These are phyloP conservation scores for Toxotes lorentzi DNA, from an alignment of 2,797 vertebrate genomes.

Conservation along the genomic window DNA sequence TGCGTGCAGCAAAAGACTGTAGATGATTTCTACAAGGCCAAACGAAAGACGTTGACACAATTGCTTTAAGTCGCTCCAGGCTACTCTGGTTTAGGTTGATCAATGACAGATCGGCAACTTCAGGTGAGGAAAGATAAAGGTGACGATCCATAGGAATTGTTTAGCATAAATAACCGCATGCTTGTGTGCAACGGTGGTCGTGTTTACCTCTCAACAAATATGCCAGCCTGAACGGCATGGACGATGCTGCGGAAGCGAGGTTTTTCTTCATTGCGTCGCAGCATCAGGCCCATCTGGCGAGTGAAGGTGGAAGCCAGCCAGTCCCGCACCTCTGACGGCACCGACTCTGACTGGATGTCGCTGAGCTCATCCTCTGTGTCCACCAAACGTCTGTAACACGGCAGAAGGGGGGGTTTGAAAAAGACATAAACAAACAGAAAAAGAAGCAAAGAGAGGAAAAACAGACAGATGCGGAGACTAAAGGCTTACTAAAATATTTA, in stretches of 20 bases:
- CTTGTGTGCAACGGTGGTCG: background rate
- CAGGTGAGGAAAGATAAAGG: conserved; percentile 24
- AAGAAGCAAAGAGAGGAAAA: conserved; percentile 10
- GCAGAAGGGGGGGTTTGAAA: background rate
- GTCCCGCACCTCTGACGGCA: conserved; percentile 97
- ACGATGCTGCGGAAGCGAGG: conserved; percentile 97
- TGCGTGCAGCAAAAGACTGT: background rate
- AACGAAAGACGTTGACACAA: conserved; percentile 48
- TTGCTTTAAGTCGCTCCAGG: conserved; percentile 30
- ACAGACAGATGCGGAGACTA: conserved; percentile 14
- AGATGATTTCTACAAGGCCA: conserved; percentile 21
- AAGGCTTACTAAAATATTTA: conserved; percentile 45
- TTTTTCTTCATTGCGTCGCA: conserved; percentile 94
- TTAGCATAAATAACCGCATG: conserved; percentile 21
- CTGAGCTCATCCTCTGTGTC: conserved; percentile 99
- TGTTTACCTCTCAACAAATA: conserved; percentile 96
- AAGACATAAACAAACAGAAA: background rate
- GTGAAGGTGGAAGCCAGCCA: conserved; percentile 99
- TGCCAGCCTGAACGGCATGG: conserved; percentile 97
- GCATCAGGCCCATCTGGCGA: conserved; percentile 97
- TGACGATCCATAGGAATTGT: conserved; percentile 45
- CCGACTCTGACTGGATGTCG: conserved; percentile 96
- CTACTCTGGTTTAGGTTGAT: conserved; percentile 14
- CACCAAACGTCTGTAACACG: conserved; percentile 88
- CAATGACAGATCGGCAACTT: conserved; percentile 25